These are phyloP conservation scores for Entomyzon cyanotis DNA, from an alignment of 2,113 vertebrate species.

Conservation along the genomic window DNA sequence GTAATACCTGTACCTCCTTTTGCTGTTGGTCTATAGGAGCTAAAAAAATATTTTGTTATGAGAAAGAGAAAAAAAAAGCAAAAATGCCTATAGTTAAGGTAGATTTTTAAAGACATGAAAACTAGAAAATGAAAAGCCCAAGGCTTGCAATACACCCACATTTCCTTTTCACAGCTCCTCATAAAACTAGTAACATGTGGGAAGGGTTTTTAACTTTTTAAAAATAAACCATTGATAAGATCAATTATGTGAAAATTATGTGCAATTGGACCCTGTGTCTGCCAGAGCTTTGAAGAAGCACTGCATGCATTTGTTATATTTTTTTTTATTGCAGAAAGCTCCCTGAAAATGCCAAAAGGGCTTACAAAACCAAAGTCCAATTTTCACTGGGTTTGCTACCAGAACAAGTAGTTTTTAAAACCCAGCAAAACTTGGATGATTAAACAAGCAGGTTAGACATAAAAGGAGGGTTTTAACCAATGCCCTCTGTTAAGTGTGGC, in stretches of 20 bases:
- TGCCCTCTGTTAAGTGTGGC: neutral
- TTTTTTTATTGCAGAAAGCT: neutral
- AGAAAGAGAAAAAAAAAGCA: neutral
- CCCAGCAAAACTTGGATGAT: neutral
- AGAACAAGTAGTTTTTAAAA: neutral
- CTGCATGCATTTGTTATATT: neutral
- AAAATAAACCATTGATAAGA: neutral
- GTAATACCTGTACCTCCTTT: neutral
- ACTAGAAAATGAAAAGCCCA: neutral
- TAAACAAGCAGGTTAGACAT: neutral
- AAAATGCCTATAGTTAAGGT: neutral
- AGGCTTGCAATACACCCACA: neutral
- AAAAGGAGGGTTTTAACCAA: neutral
- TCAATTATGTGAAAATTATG: neutral
- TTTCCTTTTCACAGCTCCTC: neutral
- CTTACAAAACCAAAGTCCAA: neutral
- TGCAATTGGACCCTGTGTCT: neutral
- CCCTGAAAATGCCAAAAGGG: neutral
- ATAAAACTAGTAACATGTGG: neutral
- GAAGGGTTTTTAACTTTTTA: neutral
- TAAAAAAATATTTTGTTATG: neutral
- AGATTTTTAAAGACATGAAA: neutral
- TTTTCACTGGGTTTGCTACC: neutral
- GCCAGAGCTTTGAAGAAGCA: neutral
- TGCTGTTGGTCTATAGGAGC: neutral